Percentiles rank a stretch among this genome's conserved stretches.
phyloP scores from a whole-genome alignment of 2,113 vertebrate genomes.

The Bubalus kerabau region DNA sequence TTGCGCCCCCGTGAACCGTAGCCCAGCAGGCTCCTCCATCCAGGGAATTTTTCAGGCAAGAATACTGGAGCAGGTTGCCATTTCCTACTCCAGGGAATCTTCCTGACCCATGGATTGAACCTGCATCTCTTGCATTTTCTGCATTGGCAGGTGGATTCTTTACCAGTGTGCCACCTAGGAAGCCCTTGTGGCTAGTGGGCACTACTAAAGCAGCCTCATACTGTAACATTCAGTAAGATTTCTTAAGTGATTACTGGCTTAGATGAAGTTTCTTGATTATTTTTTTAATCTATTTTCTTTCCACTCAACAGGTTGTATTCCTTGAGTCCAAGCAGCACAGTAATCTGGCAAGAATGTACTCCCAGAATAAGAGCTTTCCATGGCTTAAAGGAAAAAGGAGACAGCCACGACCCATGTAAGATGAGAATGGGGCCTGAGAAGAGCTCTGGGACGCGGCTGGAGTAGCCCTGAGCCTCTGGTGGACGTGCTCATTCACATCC shows the following conservation, averaged over 20 bases:
- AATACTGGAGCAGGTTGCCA: neutral
- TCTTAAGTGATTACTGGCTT: neutral
- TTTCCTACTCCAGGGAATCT: neutral
- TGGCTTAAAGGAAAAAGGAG: neutral
- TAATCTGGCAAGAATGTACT: neutral
- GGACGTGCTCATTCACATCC: neutral
- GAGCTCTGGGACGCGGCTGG: neutral
- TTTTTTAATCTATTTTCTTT: neutral
- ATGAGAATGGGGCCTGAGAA: neutral
- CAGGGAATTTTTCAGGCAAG: neutral
- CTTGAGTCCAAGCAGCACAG: neutral
- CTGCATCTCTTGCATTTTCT: neutral
- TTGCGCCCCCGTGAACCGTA: rapidly evolving
- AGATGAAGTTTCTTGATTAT: neutral
- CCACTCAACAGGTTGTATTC: neutral
- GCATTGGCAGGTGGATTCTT: neutral
- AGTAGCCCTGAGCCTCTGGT: neutral
- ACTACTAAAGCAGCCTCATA: too few species aligned
- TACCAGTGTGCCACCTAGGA: neutral
- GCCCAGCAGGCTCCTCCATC: neutral
- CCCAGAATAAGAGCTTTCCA: neutral
- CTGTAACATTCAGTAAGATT: neutral
- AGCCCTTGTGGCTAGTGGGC: neutral
- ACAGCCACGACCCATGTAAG: neutral
- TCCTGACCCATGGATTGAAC: neutral